A percentile compares a stretch with the other conserved stretches of the same genome.
phyloP scores from a whole-genome alignment of 1,140 invertebrate genomes.

The Brachionus koreanus region DNA sequence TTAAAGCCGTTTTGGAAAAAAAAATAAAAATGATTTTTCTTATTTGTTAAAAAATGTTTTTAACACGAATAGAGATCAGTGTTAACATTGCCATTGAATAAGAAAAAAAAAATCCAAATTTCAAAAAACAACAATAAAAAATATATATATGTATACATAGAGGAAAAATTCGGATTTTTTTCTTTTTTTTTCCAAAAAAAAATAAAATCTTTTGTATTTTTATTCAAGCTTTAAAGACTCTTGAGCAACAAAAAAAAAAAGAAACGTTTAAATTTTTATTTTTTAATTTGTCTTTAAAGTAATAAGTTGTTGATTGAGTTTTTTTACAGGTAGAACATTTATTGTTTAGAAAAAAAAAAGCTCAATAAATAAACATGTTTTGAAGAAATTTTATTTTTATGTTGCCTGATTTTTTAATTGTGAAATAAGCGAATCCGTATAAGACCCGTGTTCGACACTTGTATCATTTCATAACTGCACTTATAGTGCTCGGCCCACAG shows the following conservation, averaged over 20 bases:
- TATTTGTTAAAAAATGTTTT: not conserved
- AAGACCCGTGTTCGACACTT: not conserved
- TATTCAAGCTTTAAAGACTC: not conserved
- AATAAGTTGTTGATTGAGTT: not conserved
- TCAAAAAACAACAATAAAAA: not conserved
- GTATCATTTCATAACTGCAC: not conserved
- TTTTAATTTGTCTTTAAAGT: not conserved
- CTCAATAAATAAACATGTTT: not conserved
- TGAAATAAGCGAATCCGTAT: not conserved
- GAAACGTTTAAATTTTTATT: not conserved
- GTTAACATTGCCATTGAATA: not conserved
- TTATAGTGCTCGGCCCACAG: not conserved
- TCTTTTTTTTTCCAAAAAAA: not conserved
- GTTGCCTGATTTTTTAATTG: not conserved
- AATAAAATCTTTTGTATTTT: not conserved
- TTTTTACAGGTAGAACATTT: constrained; percentile 8
- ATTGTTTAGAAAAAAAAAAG: not conserved
- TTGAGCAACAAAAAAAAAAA: not conserved
- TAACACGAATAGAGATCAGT: not conserved
- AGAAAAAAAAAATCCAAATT: not conserved
- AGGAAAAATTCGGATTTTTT: not conserved
- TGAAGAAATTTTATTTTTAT: not conserved
- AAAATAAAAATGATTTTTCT: not conserved
- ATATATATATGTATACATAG: not conserved
- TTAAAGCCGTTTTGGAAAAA: not conserved